Percentiles rank a stretch among this genome's conserved stretches.
phyloP scores from a whole-genome alignment of 2,797 vertebrate genomes.

The Diplodus puntazzo region DNA sequence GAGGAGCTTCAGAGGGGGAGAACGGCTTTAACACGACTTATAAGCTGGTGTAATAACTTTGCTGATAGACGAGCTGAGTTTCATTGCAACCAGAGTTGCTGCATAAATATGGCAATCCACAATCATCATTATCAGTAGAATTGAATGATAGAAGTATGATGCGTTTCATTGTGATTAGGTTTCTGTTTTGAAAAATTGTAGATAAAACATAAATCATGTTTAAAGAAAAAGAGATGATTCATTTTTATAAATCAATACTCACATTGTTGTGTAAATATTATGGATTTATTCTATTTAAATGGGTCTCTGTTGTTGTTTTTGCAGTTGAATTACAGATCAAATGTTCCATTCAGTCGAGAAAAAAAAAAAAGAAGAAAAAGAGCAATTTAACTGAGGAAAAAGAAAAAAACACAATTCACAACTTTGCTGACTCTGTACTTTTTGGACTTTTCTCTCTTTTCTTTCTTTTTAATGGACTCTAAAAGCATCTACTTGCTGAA shows the following conservation, averaged over 20 bases:
- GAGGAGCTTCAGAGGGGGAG: constrained; percentile 65
- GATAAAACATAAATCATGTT: constrained; percentile 86
- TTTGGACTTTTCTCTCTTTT: constrained; percentile 80
- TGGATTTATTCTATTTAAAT: constrained; percentile 88
- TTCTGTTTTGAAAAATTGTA: constrained; percentile 85
- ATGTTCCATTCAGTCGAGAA: constrained; percentile 81
- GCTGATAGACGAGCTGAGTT: constrained; percentile 67
- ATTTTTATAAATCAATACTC: constrained; percentile 87
- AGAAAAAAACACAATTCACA: constrained; percentile 74
- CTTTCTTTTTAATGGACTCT: constrained; percentile 85
- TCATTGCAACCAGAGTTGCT: constrained; percentile 82
- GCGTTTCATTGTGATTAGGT: constrained; percentile 84
- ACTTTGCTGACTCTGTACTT: constrained; percentile 82
- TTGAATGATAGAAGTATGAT: constrained; percentile 84
- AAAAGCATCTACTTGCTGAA: constrained; percentile 82
- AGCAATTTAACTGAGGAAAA: constrained; percentile 74
- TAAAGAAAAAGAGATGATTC: constrained; percentile 84
- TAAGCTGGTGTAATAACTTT: constrained; percentile 72
- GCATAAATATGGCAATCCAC: constrained; percentile 86
- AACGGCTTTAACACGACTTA: constrained; percentile 68
- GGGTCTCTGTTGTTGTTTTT: constrained; percentile 88
- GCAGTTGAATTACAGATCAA: constrained; percentile 84
- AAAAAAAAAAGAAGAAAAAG: constrained; percentile 64
- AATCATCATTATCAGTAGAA: constrained; percentile 86
- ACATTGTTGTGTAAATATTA: constrained; percentile 88